These are phyloP conservation scores for Platycheirus albimanus DNA, from an alignment of 2,888 invertebrate species.

Conservation along the genomic window DNA sequence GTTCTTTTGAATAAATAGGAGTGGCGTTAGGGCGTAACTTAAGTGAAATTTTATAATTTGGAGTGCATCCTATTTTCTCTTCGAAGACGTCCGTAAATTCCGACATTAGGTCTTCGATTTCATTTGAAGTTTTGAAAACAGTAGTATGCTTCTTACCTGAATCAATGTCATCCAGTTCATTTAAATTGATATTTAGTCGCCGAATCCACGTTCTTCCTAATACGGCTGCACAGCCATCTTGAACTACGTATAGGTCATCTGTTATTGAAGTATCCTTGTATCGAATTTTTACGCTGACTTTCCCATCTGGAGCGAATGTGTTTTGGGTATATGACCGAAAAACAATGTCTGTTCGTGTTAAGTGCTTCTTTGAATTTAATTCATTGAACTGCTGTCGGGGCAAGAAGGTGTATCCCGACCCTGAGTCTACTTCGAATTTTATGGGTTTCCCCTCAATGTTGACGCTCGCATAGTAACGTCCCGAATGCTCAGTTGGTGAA, in stretches of 20 bases:
- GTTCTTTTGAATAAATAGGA: conserved; percentile 11
- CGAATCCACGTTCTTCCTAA: conserved; percentile 16
- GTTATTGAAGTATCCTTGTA: background rate
- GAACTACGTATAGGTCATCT: conserved; percentile 16
- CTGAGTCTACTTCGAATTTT: conserved; percentile 6
- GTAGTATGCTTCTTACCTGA: conserved; percentile 1
- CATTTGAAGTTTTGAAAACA: background rate
- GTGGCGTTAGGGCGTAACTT: background rate
- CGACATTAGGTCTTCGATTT: background rate
- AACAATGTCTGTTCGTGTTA: too few relatives aligned
- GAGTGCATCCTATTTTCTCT: conserved; percentile 2
- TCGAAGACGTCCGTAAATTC: background rate
- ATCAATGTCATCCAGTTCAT: conserved; percentile 5
- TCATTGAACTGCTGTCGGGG: background rate
- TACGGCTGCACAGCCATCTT: background rate
- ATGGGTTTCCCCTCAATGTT: conserved; percentile 16
- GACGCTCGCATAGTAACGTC: background rate
- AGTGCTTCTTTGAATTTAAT: too few relatives aligned
- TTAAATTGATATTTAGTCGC: conserved; percentile 12
- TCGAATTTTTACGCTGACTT: background rate
- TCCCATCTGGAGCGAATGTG: background rate
- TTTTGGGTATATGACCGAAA: too few relatives aligned
- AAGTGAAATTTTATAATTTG: background rate
- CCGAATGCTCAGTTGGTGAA: background rate
- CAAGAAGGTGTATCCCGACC: background rate